Conservation (phyloP, 2,888 invertebrate genomes). For the Tolmerus cingulatus region DNA sequence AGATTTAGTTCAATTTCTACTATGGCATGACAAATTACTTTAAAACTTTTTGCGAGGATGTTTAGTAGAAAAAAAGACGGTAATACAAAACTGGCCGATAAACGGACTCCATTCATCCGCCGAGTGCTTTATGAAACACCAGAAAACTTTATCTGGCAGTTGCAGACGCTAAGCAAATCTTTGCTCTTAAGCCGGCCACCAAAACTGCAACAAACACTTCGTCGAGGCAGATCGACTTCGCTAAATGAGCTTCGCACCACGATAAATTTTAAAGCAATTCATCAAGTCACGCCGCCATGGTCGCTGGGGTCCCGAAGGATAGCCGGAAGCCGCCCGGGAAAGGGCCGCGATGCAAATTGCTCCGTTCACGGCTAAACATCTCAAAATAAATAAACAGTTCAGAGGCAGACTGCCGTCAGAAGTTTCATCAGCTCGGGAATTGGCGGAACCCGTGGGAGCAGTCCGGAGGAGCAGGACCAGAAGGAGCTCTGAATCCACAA, state of each 20-base stretch:
- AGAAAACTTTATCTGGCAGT: background rate
- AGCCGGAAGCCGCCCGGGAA: background rate
- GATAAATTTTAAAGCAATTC: background rate
- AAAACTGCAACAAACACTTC: background rate
- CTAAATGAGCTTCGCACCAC: background rate
- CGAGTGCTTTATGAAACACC: background rate
- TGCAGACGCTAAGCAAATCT: background rate
- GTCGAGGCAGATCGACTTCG: background rate
- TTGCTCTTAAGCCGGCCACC: background rate
- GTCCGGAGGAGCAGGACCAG: background rate
- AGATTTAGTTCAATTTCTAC: background rate
- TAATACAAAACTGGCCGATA: background rate
- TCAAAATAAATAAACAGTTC: background rate
- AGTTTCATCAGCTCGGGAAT: background rate
- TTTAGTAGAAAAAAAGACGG: background rate
- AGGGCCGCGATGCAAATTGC: background rate
- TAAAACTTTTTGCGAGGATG: background rate
- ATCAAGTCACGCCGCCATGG: background rate
- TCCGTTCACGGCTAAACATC: background rate
- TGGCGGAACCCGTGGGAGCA: background rate
- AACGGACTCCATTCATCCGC: background rate
- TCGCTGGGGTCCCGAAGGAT: background rate
- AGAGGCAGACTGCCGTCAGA: background rate
- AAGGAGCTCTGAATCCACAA: background rate
- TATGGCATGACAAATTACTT: background rate